Evolutionary conservation across 2,797 vertebrate genomes (phyloP).

Genomic region (Pelobates cultripes): DNA sequence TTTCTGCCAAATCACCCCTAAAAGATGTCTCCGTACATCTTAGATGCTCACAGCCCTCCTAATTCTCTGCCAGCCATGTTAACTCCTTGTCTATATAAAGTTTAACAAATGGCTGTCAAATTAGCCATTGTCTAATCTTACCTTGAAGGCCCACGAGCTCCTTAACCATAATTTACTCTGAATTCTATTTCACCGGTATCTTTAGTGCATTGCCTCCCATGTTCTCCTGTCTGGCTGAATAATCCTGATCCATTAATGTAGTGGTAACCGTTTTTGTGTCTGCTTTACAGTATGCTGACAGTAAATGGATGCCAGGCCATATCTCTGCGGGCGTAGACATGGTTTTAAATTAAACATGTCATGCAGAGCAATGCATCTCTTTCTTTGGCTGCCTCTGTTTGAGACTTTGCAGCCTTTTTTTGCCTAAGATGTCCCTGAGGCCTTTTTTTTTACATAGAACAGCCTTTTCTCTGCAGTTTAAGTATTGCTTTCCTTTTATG

Average conservation of each 20-base stretch:
- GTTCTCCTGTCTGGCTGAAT: neutral
- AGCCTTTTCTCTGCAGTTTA: conserved; percentile 24
- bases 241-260: conserved; percentile 9
- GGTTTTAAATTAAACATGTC: conserved; percentile 46
- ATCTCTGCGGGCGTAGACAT: conserved; percentile 41
- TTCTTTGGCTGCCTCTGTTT: conserved; percentile 34
- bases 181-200: neutral
- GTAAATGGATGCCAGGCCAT: conserved; percentile 29
- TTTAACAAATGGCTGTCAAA: no score
- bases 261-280: conserved; percentile 12
- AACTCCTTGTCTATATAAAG: no score
- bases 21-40: no score
- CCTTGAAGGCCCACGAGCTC: no score
- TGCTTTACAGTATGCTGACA: conserved; percentile 11
- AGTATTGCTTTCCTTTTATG: conserved; percentile 36
- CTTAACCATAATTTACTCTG: no score
- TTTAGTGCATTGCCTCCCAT: neutral
- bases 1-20: no score
- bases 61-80: no score
- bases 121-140: no score
- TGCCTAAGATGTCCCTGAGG: conserved; percentile 25
- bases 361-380: conserved; percentile 34
- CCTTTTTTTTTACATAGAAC: conserved; percentile 27
- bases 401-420: conserved; percentile 35
- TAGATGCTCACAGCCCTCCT: no score